Conservation (phyloP, 2,888 invertebrate species). For the Melanchra persicariae region DNA sequence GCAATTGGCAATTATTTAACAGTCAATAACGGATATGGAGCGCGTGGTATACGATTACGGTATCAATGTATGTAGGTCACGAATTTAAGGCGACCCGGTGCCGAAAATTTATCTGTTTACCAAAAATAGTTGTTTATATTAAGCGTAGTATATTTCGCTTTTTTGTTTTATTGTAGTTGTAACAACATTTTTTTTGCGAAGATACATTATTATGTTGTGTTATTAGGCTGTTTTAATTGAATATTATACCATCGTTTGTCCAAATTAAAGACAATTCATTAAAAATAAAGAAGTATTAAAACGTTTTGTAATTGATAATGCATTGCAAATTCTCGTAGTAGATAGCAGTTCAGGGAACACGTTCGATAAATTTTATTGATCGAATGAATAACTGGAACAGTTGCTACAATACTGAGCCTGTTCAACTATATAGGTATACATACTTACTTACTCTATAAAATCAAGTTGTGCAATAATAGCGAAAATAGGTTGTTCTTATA, state of each 20-base stretch:
- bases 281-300: not conserved
- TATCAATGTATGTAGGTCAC: slow-evolving; percentile 84
- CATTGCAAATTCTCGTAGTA: slow-evolving; percentile 49
- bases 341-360: slow-evolving; percentile 62
- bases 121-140: not conserved
- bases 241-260: not conserved
- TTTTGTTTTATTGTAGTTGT: not conserved
- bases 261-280: not conserved
- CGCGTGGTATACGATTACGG: slow-evolving; percentile 73
- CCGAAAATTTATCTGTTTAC: slow-evolving; percentile 34
- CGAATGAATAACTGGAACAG: slow-evolving; percentile 75
- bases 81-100: slow-evolving; percentile 69
- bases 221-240: slow-evolving; percentile 21
- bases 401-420: slow-evolving; percentile 71
- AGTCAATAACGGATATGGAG: slow-evolving; percentile 70
- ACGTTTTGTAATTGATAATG: slow-evolving; percentile 20
- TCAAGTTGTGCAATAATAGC: slow-evolving; percentile 79
- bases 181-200: too few relatives aligned
- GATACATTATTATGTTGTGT: too few relatives aligned
- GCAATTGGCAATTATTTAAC: slow-evolving; percentile 31
- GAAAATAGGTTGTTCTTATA: slow-evolving; percentile 80
- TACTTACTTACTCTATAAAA: slow-evolving; percentile 65
- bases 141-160: not conserved
- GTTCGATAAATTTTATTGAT: slow-evolving; percentile 76
- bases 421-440: slow-evolving; percentile 59